Conservation (phyloP, 2,797 vertebrate species). For the Bucorvus abyssinicus region DNA sequence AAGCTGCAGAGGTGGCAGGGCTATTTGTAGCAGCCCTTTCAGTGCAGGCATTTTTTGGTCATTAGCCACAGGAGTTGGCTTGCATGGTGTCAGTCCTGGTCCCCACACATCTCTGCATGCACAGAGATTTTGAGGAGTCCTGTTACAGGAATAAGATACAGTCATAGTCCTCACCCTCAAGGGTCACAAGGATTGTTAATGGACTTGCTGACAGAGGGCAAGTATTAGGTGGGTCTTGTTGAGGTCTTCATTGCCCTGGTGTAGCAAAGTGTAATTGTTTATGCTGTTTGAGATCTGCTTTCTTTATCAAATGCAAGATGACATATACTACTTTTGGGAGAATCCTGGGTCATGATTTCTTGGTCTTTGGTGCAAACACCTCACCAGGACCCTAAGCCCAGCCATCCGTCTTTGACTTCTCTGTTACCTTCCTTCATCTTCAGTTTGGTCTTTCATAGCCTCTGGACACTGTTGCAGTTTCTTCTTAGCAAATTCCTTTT, state of each 20-base stretch:
- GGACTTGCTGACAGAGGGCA: not conserved
- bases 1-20: not conserved
- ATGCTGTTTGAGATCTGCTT: not conserved
- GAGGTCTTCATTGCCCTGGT: not conserved
- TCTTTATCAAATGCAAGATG: not conserved
- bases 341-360: not conserved
- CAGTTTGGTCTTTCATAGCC: not conserved
- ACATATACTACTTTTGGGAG: not conserved
- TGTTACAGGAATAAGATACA: constrained; percentile 6
- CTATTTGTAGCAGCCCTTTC: not conserved
- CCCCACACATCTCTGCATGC: not conserved
- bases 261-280: not conserved
- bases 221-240: not conserved
- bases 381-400: not conserved
- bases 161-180: not conserved
- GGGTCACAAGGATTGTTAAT: not conserved
- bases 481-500: not conserved
- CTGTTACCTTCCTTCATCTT: not conserved
- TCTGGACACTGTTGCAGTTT: not conserved
- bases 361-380: not conserved
- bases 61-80: not conserved
- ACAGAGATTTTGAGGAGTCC: not conserved
- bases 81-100: not conserved
- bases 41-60: not conserved
- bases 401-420: not conserved